Base-by-base conservation (phyloP, 2,113 vertebrate genomes). In the Caloenas nicobarica region DNA sequence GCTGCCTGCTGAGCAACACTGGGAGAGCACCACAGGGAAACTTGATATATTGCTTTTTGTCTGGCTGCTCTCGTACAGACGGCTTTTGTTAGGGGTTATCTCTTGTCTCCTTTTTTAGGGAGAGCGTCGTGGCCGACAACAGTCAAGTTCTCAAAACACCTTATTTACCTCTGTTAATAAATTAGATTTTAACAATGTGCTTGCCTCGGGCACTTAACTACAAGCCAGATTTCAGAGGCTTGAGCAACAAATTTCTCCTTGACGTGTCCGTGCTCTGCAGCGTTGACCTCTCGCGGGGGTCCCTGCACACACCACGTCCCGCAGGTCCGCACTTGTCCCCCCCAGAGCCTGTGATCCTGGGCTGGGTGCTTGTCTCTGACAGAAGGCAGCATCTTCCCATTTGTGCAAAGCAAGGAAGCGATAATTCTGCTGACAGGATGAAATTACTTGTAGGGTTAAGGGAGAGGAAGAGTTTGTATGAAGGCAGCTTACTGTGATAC, bases 151-250 rank as follows among this genome's bases (percentile, higher is more conserved):
- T 91, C 64, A 26, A 81, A 91, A 48, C 29, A 65, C 72, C 46
- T 76, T 29, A 50, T 84, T 96, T 89, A 31, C 57, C 40, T 94
- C 91, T 91, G 89, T 97, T 97, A 96, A 96, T 97, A 96, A 91
- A 91, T 95, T 56, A 97, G 58, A 74, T n/a, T 96, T 96, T 94
- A 96, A 96, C 81, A 65, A 7, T 2, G 24, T 1, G 5, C n/a
- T 89, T 76, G 91, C 83, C 89, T 86, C 7, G 0, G 82, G 94
- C 48, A 0, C 53, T 65, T 42, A 50, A 46, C 57, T 64, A 6
- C 46, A 33, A 92, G 24, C 46, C 0, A 4, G 56, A 40, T 61
- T 77, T 90, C 38, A 57, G 50, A 73, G 54, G 91, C 84, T 83
- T 76, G 48, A 86, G 73, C 86, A 77, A 80, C n/a, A 72, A 42